Conservation (phyloP, 2,888 invertebrate species). For the Prenolepis imparis region DNA sequence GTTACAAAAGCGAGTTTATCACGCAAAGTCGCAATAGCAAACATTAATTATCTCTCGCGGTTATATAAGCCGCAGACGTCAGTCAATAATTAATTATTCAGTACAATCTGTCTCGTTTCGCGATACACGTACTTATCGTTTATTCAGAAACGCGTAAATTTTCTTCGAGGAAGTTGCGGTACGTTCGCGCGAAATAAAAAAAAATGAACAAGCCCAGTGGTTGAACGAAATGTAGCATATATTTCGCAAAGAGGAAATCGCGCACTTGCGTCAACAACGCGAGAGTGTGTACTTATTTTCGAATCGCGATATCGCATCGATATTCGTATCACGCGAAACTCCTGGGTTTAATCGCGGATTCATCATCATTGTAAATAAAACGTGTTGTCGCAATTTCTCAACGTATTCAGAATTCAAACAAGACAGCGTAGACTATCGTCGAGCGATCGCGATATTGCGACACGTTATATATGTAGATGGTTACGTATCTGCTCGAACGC, state of each 20-base stretch:
- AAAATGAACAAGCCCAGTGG: background rate
- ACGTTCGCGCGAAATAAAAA: background rate
- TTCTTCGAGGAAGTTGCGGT: constrained; percentile 1
- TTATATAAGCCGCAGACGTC: constrained; percentile 40
- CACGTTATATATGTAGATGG: constrained; percentile 17
- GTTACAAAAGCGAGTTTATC: constrained; percentile 18
- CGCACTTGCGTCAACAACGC: background rate
- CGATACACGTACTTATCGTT: constrained; percentile 12
- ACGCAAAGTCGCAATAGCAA: background rate
- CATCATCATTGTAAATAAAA: constrained; percentile 10
- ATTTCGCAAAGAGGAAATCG: constrained; percentile 40
- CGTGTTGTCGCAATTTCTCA: constrained; percentile 29
- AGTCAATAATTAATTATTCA: constrained; percentile 43
- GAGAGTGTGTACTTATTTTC: constrained; percentile 8
- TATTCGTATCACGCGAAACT: background rate
- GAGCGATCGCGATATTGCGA: constrained; percentile 42
- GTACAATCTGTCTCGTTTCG: constrained; percentile 3
- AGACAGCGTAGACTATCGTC: constrained; percentile 4
- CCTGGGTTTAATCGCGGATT: constrained; percentile 3
- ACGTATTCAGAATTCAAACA: background rate
- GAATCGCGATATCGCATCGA: constrained; percentile 25
- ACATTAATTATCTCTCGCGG: background rate
- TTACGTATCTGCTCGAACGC: constrained; percentile 19
- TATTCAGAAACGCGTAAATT: constrained; percentile 4
- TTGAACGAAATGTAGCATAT: background rate